Percentiles rank a stretch among this genome's conserved stretches.
Evolutionary conservation across 2,113 vertebrate genomes (phyloP).

Genomic region (Apteryx mantelli): DNA sequence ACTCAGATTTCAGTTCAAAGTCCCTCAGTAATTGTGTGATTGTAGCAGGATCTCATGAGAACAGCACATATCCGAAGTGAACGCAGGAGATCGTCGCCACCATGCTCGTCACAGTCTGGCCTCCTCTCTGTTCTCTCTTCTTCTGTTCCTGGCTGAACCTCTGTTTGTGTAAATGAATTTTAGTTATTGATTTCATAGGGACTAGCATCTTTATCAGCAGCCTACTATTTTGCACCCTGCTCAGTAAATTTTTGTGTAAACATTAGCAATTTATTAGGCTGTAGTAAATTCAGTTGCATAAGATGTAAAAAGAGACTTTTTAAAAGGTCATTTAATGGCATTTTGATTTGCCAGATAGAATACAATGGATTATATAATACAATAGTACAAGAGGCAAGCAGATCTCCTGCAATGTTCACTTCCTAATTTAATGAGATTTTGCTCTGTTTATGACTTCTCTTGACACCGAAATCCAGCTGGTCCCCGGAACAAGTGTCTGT

Average conservation of each 20-base stretch:
- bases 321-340: neutral
- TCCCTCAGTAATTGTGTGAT: neutral
- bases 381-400: neutral
- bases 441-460: neutral
- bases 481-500: neutral
- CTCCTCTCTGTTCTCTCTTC: neutral
- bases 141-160: neutral
- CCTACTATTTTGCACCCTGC: neutral
- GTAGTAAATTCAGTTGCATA: neutral
- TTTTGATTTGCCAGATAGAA: slow-evolving; percentile 20
- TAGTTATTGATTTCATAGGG: neutral
- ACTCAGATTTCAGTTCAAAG: neutral
- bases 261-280: slow-evolving; percentile 31
- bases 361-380: neutral
- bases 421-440: slow-evolving; percentile 14
- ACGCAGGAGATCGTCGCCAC: neutral
- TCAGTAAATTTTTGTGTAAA: neutral
- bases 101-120: neutral
- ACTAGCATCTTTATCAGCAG: neutral
- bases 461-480: slow-evolving; percentile 14
- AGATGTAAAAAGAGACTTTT: neutral
- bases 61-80: rapidly evolving
- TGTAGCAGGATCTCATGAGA: neutral
- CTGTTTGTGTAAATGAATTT: neutral
- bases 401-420: neutral